Conservation (phyloP, 2,797 vertebrate species). For the Trematomus bernacchii region DNA sequence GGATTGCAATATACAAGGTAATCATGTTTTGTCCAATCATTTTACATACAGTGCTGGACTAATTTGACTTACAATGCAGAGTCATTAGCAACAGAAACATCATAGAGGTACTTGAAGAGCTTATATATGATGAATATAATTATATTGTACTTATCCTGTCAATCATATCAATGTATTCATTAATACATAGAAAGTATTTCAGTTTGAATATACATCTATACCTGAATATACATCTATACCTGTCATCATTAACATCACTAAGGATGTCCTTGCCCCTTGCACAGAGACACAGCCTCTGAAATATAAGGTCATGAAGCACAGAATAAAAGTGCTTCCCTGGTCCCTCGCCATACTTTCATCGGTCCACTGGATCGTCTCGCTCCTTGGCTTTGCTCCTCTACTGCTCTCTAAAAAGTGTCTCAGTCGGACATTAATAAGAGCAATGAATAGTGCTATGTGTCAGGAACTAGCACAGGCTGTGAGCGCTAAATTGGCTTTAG, state of each 20-base stretch:
- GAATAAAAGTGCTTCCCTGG: conserved; percentile 26
- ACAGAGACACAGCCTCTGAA: conserved; percentile 2
- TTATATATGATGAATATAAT: neutral
- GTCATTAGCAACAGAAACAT: neutral
- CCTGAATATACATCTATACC: too few species aligned
- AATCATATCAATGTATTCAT: neutral
- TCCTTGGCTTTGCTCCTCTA: conserved; percentile 42
- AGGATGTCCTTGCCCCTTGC: neutral
- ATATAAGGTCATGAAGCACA: neutral
- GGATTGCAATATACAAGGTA: neutral
- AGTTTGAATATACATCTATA: too few species aligned
- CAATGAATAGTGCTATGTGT: conserved; percentile 72
- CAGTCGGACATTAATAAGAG: conserved; percentile 76
- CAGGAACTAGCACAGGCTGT: conserved; percentile 53
- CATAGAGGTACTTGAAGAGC: neutral
- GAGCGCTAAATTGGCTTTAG: conserved; percentile 73
- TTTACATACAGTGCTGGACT: neutral
- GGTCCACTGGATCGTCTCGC: conserved; percentile 29
- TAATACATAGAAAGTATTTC: neutral
- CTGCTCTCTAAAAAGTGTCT: conserved; percentile 62
- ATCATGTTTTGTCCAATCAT: neutral
- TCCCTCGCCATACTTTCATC: conserved; percentile 44
- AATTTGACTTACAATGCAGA: neutral
- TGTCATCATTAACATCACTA: neutral
- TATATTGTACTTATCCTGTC: neutral